Evolutionary conservation across 2,797 vertebrate species (phyloP), one percentile per base, ranked within the genome.

Genomic region (Enteromius fasciolatus): DNA sequence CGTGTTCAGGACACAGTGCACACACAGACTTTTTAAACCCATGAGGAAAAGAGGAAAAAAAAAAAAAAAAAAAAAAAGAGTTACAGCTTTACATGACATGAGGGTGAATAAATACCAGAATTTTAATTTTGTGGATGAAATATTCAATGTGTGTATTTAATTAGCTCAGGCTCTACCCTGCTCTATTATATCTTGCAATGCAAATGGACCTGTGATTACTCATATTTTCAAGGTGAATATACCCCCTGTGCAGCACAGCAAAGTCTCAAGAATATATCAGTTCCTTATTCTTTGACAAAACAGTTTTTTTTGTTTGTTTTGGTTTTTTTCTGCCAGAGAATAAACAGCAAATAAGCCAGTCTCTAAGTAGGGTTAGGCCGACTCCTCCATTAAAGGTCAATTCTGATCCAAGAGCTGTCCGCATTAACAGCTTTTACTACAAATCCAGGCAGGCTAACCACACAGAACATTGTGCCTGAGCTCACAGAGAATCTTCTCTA

Each of bases 311-410:
- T n/a, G n/a, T n/a, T n/a, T n/a, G n/a, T n/a, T n/a, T n/a, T n/a
- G 0, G 4, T 5, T 8, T 31, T 9, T 5, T 46, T 7, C 20
- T 73, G 68, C 20, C 15, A 79, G 41, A 44, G 10, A 57, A 36
- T 57, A 81, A 73, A 73, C n/a, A 25, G 8, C 61, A 36, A 80
- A 72, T 80, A 72, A 80, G 41, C 28, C 68, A 12, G 8, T 33
- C 76, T 70, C 20, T 46, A 44, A 50, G 57, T 75, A 54, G 20
- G 33, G 46, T 75, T 70, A 75, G 17, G 23, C 8, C 44, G n/a
- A 52, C 31, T 82, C 23, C 20, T 72, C 33, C 46, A 74, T 82
- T 81, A 75, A 82, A 66, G 61, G 80, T 75, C 33, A 54, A 18
- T 50, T 57, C 31, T 54, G 33, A 52, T 82, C 57, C n/a, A 66